Base-by-base conservation (phyloP, 2,888 invertebrate genomes). In the Cerastis leucographa region DNA sequence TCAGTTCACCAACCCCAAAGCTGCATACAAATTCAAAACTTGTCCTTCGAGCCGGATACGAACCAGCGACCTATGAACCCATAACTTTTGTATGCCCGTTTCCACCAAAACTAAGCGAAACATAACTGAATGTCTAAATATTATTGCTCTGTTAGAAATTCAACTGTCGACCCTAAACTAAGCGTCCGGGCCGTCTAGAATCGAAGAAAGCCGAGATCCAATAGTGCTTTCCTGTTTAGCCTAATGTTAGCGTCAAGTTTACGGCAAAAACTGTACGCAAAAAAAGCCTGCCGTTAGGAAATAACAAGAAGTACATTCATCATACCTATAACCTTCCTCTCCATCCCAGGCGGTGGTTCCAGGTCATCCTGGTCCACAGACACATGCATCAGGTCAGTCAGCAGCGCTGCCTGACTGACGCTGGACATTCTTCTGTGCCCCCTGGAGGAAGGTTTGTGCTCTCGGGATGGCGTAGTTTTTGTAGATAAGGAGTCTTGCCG, bases 401-500 rank as follows among this genome's bases (percentile, higher is more conserved):
- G 91, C 44, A 96, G 77, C 0, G 94, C 94, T 0, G 90, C 94
- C 73, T 94, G 94, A 42, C 93, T 91, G 42, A 95, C 91, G 84
- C 95, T 95, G 75, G 95, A 95, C 94, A 94, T 94, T 14, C 96
- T 88, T 17, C 96, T 86, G 88, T 96, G 95, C 0, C 94, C 92
- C 19, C 93, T 88, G 6, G 90, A 76, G 0, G 88, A 85, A 2
- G 92, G 71, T 76, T 93, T 93, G 59, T 89, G 91, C 6, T 95
- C 94, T 42, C 95, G 89, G 0, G 94, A 93, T 0, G 94, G 94
- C 0, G 94, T 93, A 0, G 93, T 93, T 81, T 93, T 93, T n/a
- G 90, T 90, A 0, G 92, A 89, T 54, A 91, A 73, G 0, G 91
- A 84, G 4, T 95, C 95, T 78, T 92, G 77, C 1, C 77, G 78